A percentile compares a stretch with the other conserved stretches of the same genome.
Evolutionary conservation across 2,888 invertebrate species (phyloP).

Genomic region (Oscheius myriophilus): DNA sequence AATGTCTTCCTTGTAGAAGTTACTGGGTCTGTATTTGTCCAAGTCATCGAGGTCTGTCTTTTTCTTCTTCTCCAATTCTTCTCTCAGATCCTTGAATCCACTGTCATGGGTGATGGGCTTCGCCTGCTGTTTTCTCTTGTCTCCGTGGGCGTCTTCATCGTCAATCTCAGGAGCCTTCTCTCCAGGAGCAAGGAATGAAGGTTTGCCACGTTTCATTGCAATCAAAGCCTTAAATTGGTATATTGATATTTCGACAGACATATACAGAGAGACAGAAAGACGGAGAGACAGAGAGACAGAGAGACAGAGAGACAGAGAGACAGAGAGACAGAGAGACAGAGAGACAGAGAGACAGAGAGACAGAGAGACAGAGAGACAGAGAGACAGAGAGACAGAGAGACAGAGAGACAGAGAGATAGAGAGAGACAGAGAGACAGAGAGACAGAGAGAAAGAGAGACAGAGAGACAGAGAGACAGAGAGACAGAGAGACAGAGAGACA

Average conservation of each 20-base stretch:
- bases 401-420: no score
- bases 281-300: no score
- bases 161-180: constrained; percentile 51
- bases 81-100: constrained; percentile 56
- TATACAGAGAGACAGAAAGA: no score
- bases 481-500: no score
- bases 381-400: no score
- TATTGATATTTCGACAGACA: no score
- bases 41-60: constrained; percentile 48
- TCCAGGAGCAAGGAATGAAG: constrained; percentile 54
- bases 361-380: not conserved
- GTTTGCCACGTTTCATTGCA: constrained; percentile 64
- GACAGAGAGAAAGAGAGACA: not conserved
- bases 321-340: no score
- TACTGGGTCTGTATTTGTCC: constrained; percentile 56
- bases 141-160: constrained; percentile 57
- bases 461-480: no score
- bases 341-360: no score
- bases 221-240: constrained; percentile 51
- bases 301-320: not conserved
- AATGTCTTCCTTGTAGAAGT: constrained; percentile 61
- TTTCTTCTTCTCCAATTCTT: constrained; percentile 59
- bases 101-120: constrained; percentile 40
- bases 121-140: constrained; percentile 49
- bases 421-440: no score